Evolutionary conservation across 2,797 vertebrate genomes (phyloP).

Genomic region (Glyptemys insculpta): DNA sequence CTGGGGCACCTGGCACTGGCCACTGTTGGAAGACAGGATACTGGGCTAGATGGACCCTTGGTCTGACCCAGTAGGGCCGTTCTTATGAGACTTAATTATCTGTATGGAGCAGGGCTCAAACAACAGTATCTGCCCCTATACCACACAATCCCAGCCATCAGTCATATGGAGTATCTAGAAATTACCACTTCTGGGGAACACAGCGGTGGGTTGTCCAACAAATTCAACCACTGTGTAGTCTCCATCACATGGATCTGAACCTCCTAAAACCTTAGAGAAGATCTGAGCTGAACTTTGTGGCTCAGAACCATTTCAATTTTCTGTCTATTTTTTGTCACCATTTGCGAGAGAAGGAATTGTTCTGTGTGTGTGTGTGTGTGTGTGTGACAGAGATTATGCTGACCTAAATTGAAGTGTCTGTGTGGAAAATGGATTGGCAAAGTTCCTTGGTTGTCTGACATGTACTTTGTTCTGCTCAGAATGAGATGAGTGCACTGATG

Average conservation of each 20-base stretch:
- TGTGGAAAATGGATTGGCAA: slow-evolving; percentile 30
- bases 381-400: not conserved
- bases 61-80: too few relatives aligned
- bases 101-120: not conserved
- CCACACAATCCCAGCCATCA: not conserved
- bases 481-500: slow-evolving; percentile 31
- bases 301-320: not conserved
- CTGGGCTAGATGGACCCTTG: too few relatives aligned
- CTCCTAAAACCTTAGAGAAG: not conserved
- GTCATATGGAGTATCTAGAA: not conserved
- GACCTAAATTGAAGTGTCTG: slow-evolving; percentile 51
- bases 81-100: not conserved
- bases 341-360: slow-evolving; percentile 18
- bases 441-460: not conserved
- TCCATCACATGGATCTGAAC: rapidly evolving
- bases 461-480: not conserved
- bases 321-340: not conserved
- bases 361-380: not conserved
- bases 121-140: not conserved
- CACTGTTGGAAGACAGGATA: too few relatives aligned
- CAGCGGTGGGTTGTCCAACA: not conserved
- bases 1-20: too few relatives aligned
- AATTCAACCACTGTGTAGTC: not conserved
- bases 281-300: not conserved
- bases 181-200: not conserved